Evolutionary conservation across 2,113 vertebrate species (phyloP).

Genomic region (Ceyx melanurus): DNA sequence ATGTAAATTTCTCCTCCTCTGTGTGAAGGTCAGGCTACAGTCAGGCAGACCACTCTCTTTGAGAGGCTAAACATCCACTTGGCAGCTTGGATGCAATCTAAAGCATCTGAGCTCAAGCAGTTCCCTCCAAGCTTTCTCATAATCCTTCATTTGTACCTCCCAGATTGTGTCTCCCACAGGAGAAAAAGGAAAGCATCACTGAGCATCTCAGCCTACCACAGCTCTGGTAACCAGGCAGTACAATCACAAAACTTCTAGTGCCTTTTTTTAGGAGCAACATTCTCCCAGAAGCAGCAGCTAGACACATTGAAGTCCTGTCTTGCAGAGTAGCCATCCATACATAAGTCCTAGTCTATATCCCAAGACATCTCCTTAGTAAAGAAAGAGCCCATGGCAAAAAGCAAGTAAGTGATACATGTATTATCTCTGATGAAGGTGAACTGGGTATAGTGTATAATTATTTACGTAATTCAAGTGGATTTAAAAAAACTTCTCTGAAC

Average conservation of each 20-base stretch:
- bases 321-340: rapidly evolving
- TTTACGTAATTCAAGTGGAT: background rate
- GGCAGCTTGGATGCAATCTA: background rate
- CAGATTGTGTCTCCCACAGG: rapidly evolving
- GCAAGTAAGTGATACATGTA: background rate
- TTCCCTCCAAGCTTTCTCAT: background rate
- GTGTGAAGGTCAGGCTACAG: background rate
- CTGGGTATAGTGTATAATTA: background rate
- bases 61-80: background rate
- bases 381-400: background rate
- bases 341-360: background rate
- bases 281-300: background rate
- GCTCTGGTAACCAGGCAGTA: background rate
- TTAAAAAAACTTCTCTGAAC: background rate
- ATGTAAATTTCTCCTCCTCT: rapidly evolving
- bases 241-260: background rate
- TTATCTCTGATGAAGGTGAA: background rate
- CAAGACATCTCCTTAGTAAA: background rate
- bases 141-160: background rate
- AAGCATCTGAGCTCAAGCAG: background rate
- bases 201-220: background rate
- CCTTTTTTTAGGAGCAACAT: background rate
- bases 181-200: background rate
- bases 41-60: background rate
- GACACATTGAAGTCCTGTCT: background rate